Conservation (phyloP, 2,888 invertebrate genomes). For the Drosophila gaucha region DNA sequence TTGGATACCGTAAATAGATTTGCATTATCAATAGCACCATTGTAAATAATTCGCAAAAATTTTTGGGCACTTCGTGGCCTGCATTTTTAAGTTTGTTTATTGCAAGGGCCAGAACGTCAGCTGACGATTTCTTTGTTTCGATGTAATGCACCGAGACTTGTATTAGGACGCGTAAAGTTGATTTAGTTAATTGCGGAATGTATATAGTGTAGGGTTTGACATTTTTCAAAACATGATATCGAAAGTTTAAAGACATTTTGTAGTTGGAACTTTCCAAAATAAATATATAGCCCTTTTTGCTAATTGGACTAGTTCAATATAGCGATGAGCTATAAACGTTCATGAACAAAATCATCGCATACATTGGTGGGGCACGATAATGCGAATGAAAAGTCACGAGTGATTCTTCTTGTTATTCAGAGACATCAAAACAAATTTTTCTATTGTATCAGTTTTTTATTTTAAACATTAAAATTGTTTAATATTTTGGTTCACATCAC, state of each 20-base stretch:
- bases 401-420: not conserved
- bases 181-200: constrained; percentile 83
- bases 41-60: constrained; percentile 86
- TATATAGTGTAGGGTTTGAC: constrained; percentile 82
- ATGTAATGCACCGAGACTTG: constrained; percentile 85
- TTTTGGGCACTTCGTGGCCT: constrained; percentile 84
- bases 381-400: not conserved
- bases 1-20: constrained; percentile 85
- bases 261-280: not conserved
- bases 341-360: constrained; percentile 26
- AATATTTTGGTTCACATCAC: constrained; percentile 24
- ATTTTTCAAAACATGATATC: constrained; percentile 80
- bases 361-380: not conserved
- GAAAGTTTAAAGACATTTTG: constrained; percentile 82
- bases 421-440: not conserved
- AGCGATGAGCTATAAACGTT: constrained; percentile 14
- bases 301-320: constrained; percentile 14
- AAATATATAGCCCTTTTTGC: not conserved
- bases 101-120: constrained; percentile 84
- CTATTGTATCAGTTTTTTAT: not conserved
- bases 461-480: constrained; percentile 17
- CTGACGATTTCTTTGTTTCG: constrained; percentile 83
- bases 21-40: constrained; percentile 85
- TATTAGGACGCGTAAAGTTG: constrained; percentile 83
- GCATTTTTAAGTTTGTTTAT: constrained; percentile 83